Percentiles rank a stretch among this genome's conserved stretches.
Conservation (phyloP, 2,113 vertebrate species). For the Nothocercus julius region DNA sequence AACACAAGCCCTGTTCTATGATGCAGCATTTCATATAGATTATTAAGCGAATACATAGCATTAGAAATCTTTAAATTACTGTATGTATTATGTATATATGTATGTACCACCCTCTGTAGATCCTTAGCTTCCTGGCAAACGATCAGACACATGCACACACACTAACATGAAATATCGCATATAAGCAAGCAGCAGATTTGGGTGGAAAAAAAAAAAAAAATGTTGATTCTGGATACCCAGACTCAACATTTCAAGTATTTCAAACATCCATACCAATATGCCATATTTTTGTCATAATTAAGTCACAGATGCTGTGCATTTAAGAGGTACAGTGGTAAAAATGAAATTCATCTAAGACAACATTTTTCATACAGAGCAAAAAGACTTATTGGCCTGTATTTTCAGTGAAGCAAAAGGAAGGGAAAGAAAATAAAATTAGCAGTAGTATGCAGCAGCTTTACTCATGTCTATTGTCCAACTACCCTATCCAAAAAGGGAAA, state of each 20-base stretch:
- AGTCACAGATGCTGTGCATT: conserved; percentile 71
- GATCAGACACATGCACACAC: background rate
- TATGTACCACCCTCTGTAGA: background rate
- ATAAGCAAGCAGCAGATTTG: background rate
- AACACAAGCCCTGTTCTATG: background rate
- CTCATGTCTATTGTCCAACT: background rate
- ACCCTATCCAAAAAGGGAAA: no score
- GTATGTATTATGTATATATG: background rate
- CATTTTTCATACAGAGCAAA: background rate
- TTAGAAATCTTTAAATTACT: background rate
- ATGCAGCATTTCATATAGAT: background rate
- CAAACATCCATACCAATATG: background rate
- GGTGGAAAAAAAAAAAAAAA: background rate
- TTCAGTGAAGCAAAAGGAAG: background rate
- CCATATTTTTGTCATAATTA: conserved; percentile 34
- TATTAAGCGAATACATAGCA: background rate
- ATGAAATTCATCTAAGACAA: background rate
- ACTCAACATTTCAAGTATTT: background rate
- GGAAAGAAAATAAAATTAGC: background rate
- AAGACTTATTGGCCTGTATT: background rate
- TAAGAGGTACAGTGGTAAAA: background rate
- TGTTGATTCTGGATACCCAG: background rate
- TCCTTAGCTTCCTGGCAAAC: background rate
- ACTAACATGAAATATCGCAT: background rate
- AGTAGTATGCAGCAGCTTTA: background rate